A percentile compares a stretch with the other conserved stretches of the same genome.
Evolutionary conservation across 1,140 invertebrate species (phyloP).

Genomic region (Drosophila pseudoananassae): DNA sequence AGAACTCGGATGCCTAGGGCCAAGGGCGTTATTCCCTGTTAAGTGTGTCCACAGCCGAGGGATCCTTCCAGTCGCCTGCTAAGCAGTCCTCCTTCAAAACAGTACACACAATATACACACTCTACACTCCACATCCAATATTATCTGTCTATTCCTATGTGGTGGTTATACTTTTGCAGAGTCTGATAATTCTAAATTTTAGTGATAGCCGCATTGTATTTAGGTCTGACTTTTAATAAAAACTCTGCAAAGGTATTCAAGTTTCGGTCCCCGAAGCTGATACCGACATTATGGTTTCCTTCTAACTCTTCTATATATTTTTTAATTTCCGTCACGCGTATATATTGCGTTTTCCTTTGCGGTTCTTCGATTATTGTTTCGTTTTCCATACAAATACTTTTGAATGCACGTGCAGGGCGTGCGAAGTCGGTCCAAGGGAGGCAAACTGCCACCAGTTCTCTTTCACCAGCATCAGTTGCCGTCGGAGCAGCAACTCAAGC

Average conservation of each 20-base stretch:
- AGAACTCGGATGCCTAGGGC: background rate
- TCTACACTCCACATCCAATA: slow-evolving; percentile 33
- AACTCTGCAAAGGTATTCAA: background rate
- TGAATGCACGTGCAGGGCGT: slow-evolving; percentile 47
- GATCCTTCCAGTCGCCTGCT: slow-evolving; percentile 26
- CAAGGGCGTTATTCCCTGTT: background rate
- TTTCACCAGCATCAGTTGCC: slow-evolving; percentile 56
- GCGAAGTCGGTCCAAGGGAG: slow-evolving; percentile 63
- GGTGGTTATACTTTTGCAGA: slow-evolving; percentile 18
- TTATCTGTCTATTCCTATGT: slow-evolving; percentile 14
- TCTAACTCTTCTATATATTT: slow-evolving; percentile 54
- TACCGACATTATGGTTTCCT: slow-evolving; percentile 1
- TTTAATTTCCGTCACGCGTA: slow-evolving; percentile 28
- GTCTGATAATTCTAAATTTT: background rate
- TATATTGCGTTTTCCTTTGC: slow-evolving; percentile 20
- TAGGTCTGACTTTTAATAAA: background rate
- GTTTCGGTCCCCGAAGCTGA: slow-evolving; percentile 24
- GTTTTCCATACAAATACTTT: slow-evolving; percentile 1
- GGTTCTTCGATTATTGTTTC: slow-evolving; percentile 48
- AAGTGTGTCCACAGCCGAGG: slow-evolving; percentile 17
- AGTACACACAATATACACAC: slow-evolving; percentile 46
- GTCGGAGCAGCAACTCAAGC: slow-evolving; percentile 58
- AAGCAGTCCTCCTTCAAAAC: slow-evolving; percentile 35
- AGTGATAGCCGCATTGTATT: no score
- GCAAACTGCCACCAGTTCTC: slow-evolving; percentile 62